Evolutionary conservation across 2,797 vertebrate species (phyloP), one percentile per base, ranked within the genome.

Genomic region (Alfaro cultratus): DNA sequence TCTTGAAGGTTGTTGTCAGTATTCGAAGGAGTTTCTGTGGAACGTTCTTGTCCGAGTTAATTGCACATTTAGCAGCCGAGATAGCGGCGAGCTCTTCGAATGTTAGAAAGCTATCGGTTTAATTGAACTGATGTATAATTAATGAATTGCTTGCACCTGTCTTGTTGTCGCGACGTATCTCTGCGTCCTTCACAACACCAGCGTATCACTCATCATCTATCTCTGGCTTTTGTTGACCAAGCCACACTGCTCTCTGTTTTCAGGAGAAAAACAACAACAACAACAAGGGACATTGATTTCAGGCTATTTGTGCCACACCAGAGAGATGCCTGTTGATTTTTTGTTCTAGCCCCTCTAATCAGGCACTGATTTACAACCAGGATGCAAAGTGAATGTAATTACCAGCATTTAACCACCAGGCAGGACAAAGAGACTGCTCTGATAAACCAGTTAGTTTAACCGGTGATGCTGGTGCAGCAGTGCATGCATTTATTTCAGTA

Each of bases 351-450:
- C 74, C 84, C 31, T 86, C 81, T 88, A 87, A 91, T 91, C 80
- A 73, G 81, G 46, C 53, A 7, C 83, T 88, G 89, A 91, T 90
- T 91, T 90, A 89, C 76, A 86, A 80, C 86, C 45, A 2, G 82
- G 77, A 89, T 78, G 85, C 84, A 84, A 88, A 93, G 83, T 87
- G 80, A 88, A 90, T 86, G 85, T 85, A 92, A 91, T 92, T 83
- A 90, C 72, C 73, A 83, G 81, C 73, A 70, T 89, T 90, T 86
- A 89, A 91, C 57, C 23, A 78, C 29, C 76, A 86, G 80, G 87
- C 80, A 84, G 71, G 49, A 60, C 0, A 43, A 31, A 62, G 51
- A 53, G 80, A 76, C 43, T 76, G 39, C 60, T 45, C 39, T 70
- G 39, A 70, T n/a, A n/a, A 70, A 43, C 67, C 39, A 43, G 67